Conservation (phyloP, 2,113 vertebrate species). For the Ceyx cyanopectus region DNA sequence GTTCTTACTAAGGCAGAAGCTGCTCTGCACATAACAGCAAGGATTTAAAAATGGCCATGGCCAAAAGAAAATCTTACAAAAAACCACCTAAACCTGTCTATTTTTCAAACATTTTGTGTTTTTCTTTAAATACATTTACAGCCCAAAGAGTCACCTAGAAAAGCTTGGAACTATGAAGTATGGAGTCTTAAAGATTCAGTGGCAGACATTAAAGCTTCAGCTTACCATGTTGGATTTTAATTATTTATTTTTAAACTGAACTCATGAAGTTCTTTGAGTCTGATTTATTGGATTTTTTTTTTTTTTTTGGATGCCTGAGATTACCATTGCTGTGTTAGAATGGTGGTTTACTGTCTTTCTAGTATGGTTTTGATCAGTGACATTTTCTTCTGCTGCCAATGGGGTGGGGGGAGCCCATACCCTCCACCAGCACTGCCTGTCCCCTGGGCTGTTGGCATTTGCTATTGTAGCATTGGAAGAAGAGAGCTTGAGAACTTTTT, state of each 20-base stretch:
- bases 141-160: neutral
- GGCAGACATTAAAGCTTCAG: neutral
- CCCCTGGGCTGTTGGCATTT: neutral
- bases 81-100: neutral
- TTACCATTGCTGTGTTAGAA: neutral
- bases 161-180: neutral
- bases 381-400: neutral
- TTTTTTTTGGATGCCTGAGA: neutral
- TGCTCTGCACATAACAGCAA: neutral
- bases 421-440: fast-evolving
- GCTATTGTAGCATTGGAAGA: fast-evolving
- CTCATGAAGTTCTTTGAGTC: neutral
- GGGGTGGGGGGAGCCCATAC: neutral
- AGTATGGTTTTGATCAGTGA: neutral
- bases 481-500: neutral
- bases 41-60: neutral
- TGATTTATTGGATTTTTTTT: neutral
- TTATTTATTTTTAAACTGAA: slow-evolving; percentile 9
- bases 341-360: neutral
- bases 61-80: neutral
- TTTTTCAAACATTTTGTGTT: neutral
- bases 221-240: neutral
- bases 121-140: neutral
- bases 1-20: neutral
- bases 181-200: neutral